Conservation (phyloP, 2,888 invertebrate genomes). For the Rhagophthalmus giganteus region DNA sequence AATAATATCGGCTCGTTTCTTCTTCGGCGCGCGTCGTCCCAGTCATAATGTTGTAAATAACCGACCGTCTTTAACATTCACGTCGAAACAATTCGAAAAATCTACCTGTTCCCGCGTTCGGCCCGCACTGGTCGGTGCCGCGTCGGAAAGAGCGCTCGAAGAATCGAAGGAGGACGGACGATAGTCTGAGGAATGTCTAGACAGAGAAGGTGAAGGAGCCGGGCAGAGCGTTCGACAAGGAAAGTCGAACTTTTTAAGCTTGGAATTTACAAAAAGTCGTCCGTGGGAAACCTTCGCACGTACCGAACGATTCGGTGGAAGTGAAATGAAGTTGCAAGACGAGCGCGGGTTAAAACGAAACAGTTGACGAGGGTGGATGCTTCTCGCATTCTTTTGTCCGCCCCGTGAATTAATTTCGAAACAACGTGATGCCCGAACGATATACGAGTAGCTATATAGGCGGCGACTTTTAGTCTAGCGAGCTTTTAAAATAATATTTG, state of each 20-base stretch:
- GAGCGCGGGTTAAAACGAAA: slow-evolving; percentile 26
- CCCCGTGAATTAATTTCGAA: slow-evolving; percentile 45
- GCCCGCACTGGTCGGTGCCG: slow-evolving; percentile 24
- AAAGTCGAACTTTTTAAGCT: slow-evolving; percentile 46
- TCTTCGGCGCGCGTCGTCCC: neutral
- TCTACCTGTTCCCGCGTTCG: slow-evolving; percentile 33
- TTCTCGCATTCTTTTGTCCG: slow-evolving; percentile 45
- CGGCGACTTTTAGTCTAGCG: slow-evolving; percentile 38
- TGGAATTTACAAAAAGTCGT: slow-evolving; percentile 54
- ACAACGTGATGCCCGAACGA: slow-evolving; percentile 34
- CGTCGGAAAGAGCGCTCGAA: slow-evolving; percentile 24
- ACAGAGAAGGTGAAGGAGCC: slow-evolving; percentile 43
- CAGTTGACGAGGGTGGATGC: slow-evolving; percentile 30
- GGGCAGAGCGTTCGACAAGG: slow-evolving; percentile 39
- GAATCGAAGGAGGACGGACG: slow-evolving; percentile 24
- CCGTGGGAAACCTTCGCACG: slow-evolving; percentile 53
- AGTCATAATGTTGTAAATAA: slow-evolving; percentile 25
- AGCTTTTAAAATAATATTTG: neutral
- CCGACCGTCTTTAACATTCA: slow-evolving; percentile 21
- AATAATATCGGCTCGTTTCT: neutral
- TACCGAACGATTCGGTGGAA: slow-evolving; percentile 35
- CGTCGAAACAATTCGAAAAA: slow-evolving; percentile 27
- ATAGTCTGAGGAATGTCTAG: slow-evolving; percentile 49
- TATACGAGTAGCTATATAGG: no score
- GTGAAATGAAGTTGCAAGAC: slow-evolving; percentile 30